These are phyloP conservation scores for Notarius lentiginosus DNA, from an alignment of 2,113 vertebrate species.

Conservation along the genomic window DNA sequence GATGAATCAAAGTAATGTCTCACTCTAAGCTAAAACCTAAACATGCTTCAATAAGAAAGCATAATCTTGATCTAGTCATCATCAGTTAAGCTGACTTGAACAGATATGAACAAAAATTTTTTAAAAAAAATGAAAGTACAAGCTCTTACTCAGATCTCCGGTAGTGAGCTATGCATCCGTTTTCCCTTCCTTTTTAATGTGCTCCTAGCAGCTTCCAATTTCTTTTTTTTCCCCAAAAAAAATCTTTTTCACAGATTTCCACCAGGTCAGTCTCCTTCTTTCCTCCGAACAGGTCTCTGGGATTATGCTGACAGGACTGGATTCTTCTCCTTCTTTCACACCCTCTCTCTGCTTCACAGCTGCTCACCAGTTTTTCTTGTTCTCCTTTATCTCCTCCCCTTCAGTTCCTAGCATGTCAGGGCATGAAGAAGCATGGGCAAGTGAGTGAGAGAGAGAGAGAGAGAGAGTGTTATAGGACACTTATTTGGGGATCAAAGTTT, in stretches of 20 bases:
- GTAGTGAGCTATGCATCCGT: constrained; percentile 43
- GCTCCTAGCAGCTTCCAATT: constrained; percentile 4
- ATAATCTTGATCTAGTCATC: neutral
- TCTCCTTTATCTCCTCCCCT: constrained; percentile 62
- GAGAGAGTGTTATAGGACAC: constrained; percentile 34
- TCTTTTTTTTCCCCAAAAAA: neutral
- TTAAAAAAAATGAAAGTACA: neutral
- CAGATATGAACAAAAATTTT: neutral
- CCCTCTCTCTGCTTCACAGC: constrained; percentile 49
- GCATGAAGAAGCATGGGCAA: constrained; percentile 57
- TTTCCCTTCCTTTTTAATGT: constrained; percentile 34
- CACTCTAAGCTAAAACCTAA: neutral
- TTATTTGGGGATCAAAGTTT: constrained; percentile 69
- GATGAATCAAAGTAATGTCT: neutral
- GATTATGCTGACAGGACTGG: constrained; percentile 39
- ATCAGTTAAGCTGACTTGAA: neutral
- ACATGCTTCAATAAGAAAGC: neutral
- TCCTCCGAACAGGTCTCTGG: constrained; percentile 37
- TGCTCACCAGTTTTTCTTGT: constrained; percentile 72
- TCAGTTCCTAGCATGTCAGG: constrained; percentile 64
- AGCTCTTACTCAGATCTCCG: constrained; percentile 40
- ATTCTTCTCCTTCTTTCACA: constrained; percentile 51
- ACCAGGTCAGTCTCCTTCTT: constrained; percentile 47
- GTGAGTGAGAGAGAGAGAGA: constrained; percentile 20
- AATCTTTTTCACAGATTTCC: neutral